phyloP scores from a whole-genome alignment of 1,140 invertebrate genomes.

The Diachasma alloeum region DNA sequence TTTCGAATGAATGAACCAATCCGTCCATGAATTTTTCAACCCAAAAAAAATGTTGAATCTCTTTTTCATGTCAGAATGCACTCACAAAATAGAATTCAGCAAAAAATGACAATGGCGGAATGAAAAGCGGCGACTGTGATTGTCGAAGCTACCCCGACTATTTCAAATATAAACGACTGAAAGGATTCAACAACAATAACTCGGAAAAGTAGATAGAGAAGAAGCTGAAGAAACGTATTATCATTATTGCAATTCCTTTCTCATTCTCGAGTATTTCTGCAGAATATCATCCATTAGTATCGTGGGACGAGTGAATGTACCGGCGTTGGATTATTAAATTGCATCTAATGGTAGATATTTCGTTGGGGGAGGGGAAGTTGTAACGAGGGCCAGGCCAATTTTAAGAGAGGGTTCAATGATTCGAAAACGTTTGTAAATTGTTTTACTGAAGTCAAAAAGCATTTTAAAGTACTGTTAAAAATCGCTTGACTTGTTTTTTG shows the following conservation, averaged over 20 bases:
- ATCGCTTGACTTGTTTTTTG: too few relatives aligned
- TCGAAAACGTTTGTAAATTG: too few relatives aligned
- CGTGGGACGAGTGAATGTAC: not conserved
- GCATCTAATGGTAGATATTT: conserved; percentile 16
- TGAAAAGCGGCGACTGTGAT: not conserved
- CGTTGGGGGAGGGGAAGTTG: not conserved
- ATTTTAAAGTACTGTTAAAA: too few relatives aligned
- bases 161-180: conserved; percentile 13
- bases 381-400: not conserved
- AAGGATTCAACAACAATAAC: conserved; percentile 15
- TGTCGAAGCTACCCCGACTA: conserved; percentile 10
- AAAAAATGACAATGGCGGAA: not conserved
- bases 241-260: conserved; percentile 8
- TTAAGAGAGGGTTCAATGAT: too few relatives aligned
- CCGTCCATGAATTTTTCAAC: not conserved
- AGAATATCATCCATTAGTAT: conserved; percentile 26
- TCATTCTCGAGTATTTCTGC: not conserved
- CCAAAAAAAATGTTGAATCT: not conserved
- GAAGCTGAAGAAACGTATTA: not conserved
- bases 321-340: conserved; percentile 26
- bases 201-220: not conserved
- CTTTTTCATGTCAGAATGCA: not conserved
- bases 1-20: too few relatives aligned
- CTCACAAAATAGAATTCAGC: not conserved
- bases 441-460: too few relatives aligned